Evolutionary conservation across 2,888 invertebrate genomes (phyloP), one percentile per base, ranked within the genome.

Genomic region (Drosophila nr. fundita): DNA sequence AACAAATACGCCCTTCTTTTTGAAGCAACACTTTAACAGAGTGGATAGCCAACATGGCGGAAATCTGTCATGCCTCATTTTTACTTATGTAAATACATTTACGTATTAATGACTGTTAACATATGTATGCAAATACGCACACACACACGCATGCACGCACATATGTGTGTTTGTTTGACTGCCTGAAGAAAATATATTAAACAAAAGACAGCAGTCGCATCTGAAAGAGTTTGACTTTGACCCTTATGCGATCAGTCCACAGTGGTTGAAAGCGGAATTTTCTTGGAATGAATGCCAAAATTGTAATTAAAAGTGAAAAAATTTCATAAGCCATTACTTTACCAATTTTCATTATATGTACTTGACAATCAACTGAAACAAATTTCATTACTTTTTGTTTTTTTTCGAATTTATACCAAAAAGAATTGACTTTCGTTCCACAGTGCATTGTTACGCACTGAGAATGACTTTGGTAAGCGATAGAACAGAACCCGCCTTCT

Each of bases 401-500:
- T 15, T n/a, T 11, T 18, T 18, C 32, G 6, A 34, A 11, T 15
- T 54, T 54, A 18, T 18, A 24, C 18, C n/a, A 27, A 36, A 7
- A 27, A 38, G 1, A 27, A 18, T 10, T 21, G 38, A 38, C 15
- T 29, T 15, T 29, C 4, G n/a, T 11, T 21, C 57, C 57, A 57
- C 29, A 11, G 57, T 57, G 30, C 29, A 42, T 24, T 27, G 32
- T 13, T 38, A 4, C 34, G 34, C 38, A 11, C 24, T 11, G 21
- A 50, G 50, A 71, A 59, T 73, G 66, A 40, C 52, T 32, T 49
- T 32, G 42, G 50, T 48, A 42, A 76, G 63, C 55, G 49, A 76
- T 52, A 32, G 57, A 76, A 36, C 21, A 32, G 57, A 57, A 76
- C 92, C 4, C 87, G 92, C 1, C 90, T 92, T 4, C 90, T 92